A percentile compares a stretch with the other conserved stretches of the same genome.
Evolutionary conservation across 2,797 vertebrate genomes (phyloP).

Genomic region (Tiaroga cobitis): DNA sequence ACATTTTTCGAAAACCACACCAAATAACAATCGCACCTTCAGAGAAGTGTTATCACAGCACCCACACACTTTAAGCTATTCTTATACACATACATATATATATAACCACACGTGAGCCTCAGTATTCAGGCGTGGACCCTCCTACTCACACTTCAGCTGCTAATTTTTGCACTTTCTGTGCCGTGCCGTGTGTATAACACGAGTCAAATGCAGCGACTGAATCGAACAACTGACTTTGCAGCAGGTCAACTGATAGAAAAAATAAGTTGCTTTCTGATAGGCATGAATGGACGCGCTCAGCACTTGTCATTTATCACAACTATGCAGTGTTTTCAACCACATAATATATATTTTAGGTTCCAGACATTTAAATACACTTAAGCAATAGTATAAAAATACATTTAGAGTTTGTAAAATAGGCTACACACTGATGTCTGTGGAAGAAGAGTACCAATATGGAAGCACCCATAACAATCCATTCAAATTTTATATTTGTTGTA

Average conservation of each 20-base stretch:
- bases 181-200: not conserved
- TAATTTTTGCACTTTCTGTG: not conserved
- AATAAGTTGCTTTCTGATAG: not conserved
- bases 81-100: not conserved
- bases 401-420: no score
- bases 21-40: constrained; percentile 16
- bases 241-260: not conserved
- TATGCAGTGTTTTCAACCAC: no score
- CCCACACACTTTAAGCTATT: not conserved
- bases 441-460: no score
- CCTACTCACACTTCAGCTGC: not conserved
- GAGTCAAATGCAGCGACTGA: not conserved
- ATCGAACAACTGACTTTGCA: not conserved
- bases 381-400: no score
- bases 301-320: no score
- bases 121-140: not conserved
- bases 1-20: not conserved
- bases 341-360: no score
- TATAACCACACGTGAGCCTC: not conserved
- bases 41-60: not conserved
- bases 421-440: no score
- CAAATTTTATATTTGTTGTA: no score
- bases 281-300: no score
- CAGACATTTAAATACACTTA: no score
- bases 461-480: no score